Base-by-base conservation (phyloP, 2,888 invertebrate species). In the Dynastes tityus region DNA sequence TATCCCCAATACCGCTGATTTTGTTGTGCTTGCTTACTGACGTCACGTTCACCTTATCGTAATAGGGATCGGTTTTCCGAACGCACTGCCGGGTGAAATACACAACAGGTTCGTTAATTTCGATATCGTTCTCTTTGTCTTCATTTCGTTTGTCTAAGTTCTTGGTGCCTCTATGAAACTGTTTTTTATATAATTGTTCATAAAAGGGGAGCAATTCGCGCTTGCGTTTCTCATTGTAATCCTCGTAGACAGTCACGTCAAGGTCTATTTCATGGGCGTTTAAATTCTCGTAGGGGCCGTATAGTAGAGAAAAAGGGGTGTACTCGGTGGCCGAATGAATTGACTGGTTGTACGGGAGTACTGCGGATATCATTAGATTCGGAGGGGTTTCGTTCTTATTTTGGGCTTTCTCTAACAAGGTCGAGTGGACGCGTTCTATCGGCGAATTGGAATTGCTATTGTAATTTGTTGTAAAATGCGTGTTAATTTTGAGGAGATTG, bases 401-500 rank as follows among this genome's bases (percentile, higher is more conserved):
- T 16, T 16, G 16, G 16, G 16, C 16, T 16, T 16, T 16, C 16
- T 16, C 16, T 16, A 16, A 16, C 16, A 16, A 16, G 16, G 16
- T 16, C 16, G 16, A 16, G 16, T 16, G 16, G 16, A 16, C 16
- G 16, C 16, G 16, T 78, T 80, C 80, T 40, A 80, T 78, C 9
- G 80, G 80, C 22, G 79, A 79, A 45, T 80, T 81, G 8, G 79
- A 81, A 45, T 13, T 73, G 2, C 22, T 16, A 16, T 16, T 16
- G 16, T 16, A 16, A 16, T 16, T 16, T 27, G 61, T 61, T 11
- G 61, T 61, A 27, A 27, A 79, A 78, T 82, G 78, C 49, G 81
- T 5, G 2, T 81, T 64, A 13, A 81, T 81, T 67, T 82, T 82
- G 22, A 77, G 76, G 45, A 79, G 49, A 0, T 13, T n/a, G 37